phyloP scores from a whole-genome alignment of 2,113 vertebrate genomes.

The Stictonetta naevosa region DNA sequence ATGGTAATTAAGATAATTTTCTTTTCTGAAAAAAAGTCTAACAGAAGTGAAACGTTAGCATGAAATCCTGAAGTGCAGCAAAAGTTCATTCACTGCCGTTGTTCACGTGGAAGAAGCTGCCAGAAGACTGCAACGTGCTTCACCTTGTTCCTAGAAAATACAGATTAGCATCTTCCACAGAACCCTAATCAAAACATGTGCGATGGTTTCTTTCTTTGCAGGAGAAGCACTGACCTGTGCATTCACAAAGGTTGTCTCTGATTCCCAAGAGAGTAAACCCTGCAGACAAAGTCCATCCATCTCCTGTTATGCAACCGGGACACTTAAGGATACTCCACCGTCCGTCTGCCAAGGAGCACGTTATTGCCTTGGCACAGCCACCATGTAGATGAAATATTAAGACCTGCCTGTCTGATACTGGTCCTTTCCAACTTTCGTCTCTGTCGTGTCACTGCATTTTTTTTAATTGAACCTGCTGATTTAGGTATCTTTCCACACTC shows the following conservation, averaged over 20 bases:
- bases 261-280: neutral
- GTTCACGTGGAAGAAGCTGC: neutral
- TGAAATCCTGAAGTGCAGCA: constrained; percentile 1
- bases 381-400: neutral
- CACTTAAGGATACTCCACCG: neutral
- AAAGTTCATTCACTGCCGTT: neutral
- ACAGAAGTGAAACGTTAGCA: neutral
- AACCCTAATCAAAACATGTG: neutral
- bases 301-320: neutral
- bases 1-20: constrained; percentile 22
- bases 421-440: neutral
- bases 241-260: neutral
- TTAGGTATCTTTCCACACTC: neutral
- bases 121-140: neutral
- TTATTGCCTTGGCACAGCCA: neutral
- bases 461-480: neutral
- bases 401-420: neutral
- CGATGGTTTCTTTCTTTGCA: neutral
- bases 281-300: neutral
- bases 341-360: neutral
- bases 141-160: neutral
- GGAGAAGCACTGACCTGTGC: neutral
- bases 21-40: neutral
- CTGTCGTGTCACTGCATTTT: neutral
- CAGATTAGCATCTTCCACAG: neutral